These are phyloP conservation scores for Physocephala rufipes DNA, from an alignment of 2,888 invertebrate genomes.

Conservation along the genomic window DNA sequence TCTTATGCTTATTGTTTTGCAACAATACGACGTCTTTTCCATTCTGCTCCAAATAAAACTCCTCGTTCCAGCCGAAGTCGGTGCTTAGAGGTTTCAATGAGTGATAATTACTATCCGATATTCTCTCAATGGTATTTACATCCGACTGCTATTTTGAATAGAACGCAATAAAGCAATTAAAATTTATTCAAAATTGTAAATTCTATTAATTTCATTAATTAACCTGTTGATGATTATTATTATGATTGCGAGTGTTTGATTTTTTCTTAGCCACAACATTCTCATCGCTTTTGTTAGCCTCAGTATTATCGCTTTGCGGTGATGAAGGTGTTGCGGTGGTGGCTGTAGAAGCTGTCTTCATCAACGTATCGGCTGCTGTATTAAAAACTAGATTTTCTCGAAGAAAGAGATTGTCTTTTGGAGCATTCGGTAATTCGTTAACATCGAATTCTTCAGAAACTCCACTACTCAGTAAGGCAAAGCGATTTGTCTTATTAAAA, in stretches of 20 bases:
- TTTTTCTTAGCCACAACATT: slow-evolving; percentile 48
- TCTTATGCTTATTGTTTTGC: slow-evolving; percentile 53
- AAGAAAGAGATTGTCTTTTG: slow-evolving; percentile 41
- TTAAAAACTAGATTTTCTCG: slow-evolving; percentile 47
- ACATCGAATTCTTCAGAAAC: slow-evolving; percentile 44
- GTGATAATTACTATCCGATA: slow-evolving; percentile 47
- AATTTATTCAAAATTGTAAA: slow-evolving; percentile 1
- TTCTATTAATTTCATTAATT: neutral
- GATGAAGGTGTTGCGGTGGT: slow-evolving; percentile 10
- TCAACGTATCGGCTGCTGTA: slow-evolving; percentile 52
- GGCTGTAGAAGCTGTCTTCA: slow-evolving; percentile 38
- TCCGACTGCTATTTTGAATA: slow-evolving; percentile 52
- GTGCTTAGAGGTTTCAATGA: slow-evolving; percentile 45
- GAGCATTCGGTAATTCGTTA: slow-evolving; percentile 51
- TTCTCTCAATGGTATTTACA: slow-evolving; percentile 62
- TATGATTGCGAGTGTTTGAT: slow-evolving; percentile 51
- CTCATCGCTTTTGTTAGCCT: slow-evolving; percentile 36
- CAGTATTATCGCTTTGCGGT: slow-evolving; percentile 24
- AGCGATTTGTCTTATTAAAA: slow-evolving; percentile 44
- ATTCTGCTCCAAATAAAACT: slow-evolving; percentile 48
- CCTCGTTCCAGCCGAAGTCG: slow-evolving; percentile 56
- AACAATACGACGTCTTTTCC: slow-evolving; percentile 43
- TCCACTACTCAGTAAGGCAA: slow-evolving; percentile 44
- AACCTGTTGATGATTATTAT: slow-evolving; percentile 58
- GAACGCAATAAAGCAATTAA: neutral